Conservation (phyloP, 2,888 invertebrate genomes). For the Pyrgus malvae region DNA sequence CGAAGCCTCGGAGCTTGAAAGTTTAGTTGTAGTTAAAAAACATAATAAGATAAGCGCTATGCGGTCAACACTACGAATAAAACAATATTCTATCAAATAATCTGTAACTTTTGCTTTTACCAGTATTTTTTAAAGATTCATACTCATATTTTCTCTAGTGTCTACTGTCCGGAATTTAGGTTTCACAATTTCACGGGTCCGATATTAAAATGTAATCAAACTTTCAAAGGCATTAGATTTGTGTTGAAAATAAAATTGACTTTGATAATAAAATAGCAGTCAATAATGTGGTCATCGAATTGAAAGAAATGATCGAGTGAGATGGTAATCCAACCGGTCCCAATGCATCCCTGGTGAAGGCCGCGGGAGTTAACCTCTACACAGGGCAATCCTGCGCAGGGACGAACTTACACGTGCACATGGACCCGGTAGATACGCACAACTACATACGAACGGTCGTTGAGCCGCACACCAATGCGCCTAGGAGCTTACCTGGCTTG, state of each 20-base stretch:
- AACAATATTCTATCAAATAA: constrained; percentile 33
- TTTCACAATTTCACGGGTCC: no score
- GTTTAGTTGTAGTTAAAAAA: constrained; percentile 59
- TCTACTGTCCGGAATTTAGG: no score
- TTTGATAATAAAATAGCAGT: background rate
- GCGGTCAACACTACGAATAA: constrained; percentile 45
- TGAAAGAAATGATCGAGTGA: constrained; percentile 41
- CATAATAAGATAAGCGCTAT: constrained; percentile 55
- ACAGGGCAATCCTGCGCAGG: constrained; percentile 67
- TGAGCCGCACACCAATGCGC: constrained; percentile 42
- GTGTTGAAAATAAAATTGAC: no score
- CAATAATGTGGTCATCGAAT: background rate
- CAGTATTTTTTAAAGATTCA: background rate
- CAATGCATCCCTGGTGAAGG: constrained; percentile 78
- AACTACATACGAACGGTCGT: constrained; percentile 40
- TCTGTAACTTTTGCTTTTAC: background rate
- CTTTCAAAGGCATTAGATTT: no score
- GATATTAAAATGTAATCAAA: no score
- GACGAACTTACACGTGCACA: constrained; percentile 54
- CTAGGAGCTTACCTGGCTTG: constrained; percentile 61
- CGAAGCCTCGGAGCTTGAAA: constrained; percentile 70
- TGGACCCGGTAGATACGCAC: constrained; percentile 40
- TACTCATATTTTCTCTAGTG: no score
- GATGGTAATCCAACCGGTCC: constrained; percentile 62
- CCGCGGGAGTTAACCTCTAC: constrained; percentile 70